Evolutionary conservation across 2,888 invertebrate species (phyloP), one percentile per base, ranked within the genome.

Genomic region (Nysson spinosus): DNA sequence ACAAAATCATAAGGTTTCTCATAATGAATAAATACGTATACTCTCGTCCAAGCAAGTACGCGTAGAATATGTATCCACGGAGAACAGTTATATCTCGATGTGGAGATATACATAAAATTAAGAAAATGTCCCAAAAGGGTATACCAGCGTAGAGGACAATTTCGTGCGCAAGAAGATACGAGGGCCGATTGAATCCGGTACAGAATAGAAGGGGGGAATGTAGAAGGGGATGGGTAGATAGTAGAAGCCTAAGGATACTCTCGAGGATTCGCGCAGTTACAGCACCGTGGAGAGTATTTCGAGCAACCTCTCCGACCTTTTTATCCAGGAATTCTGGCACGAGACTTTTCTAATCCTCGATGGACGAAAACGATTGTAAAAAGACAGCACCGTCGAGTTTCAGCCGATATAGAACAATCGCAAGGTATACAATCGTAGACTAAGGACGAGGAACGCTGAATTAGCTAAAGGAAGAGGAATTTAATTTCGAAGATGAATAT

Each of bases 301-400:
- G 24, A 40, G 40, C 49, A 44, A 17, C 20, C 56, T 35, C 22
- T 9, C 16, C 42, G 49, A 24, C 57, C 49, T 67, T 67, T 67
- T 67, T 67, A 67, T 55, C 32, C 42, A 22, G 19, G 42, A 60
- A 65, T 67, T 65, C 67, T 67, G 67, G 65, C 67, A 65, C 67
- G 65, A 65, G 67, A 64, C 65, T 67, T 55, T 65, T 65, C 60
- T 65, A 64, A 65, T 65, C 60, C 67, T 55, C 67, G 58, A 65
- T 60, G 67, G 67, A 51, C 65, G 46, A 40, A n/a, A 50, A 50
- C 54, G 58, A 60, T 64, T 50, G 55, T 54, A 40, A 50, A 47
- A 43, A 52, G 50, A 35, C 24, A 43, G 39, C 42, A 22, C 42
- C 30, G 28, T 14, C 40, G 35, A 14, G 40, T 43, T 37, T 47